These are phyloP conservation scores for Chymomyza costata DNA, from an alignment of 1,140 invertebrate genomes.

Conservation along the genomic window DNA sequence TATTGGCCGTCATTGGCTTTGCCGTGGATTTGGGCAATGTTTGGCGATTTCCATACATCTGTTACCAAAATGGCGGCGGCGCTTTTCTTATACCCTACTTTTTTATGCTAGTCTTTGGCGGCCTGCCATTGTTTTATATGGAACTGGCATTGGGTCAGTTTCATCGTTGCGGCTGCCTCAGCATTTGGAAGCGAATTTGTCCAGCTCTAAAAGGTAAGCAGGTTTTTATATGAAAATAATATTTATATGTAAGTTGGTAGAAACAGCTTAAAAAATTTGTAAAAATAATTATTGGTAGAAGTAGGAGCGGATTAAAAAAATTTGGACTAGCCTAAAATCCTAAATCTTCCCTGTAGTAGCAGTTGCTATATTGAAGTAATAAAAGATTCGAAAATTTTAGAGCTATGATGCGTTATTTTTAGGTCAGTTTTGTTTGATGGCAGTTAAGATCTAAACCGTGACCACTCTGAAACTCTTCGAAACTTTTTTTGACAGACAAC, in stretches of 20 bases:
- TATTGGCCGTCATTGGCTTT: conserved; percentile 90
- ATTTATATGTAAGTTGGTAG: not conserved
- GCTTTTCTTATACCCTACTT: conserved; percentile 96
- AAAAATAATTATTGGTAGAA: no score
- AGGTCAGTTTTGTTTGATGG: no score
- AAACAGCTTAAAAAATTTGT: not conserved
- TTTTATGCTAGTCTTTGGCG: conserved; percentile 92
- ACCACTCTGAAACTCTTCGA: no score
- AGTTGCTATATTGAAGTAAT: no score
- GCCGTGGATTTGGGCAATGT: conserved; percentile 90
- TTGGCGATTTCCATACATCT: conserved; percentile 88
- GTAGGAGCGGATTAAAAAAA: no score
- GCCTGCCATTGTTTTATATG: conserved; percentile 95
- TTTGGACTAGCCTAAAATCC: no score
- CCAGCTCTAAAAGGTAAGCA: conserved; percentile 95
- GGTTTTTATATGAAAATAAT: not conserved
- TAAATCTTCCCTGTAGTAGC: no score
- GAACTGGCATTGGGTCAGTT: conserved; percentile 95
- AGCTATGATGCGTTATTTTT: no score
- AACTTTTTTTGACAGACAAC: no score
- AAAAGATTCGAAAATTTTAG: no score
- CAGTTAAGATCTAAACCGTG: no score
- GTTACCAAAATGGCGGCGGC: conserved; percentile 88
- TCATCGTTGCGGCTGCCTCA: conserved; percentile 92
- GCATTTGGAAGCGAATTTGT: conserved; percentile 96